Conservation (phyloP, 1,140 invertebrate genomes). For the Trichonephila inaurata region DNA sequence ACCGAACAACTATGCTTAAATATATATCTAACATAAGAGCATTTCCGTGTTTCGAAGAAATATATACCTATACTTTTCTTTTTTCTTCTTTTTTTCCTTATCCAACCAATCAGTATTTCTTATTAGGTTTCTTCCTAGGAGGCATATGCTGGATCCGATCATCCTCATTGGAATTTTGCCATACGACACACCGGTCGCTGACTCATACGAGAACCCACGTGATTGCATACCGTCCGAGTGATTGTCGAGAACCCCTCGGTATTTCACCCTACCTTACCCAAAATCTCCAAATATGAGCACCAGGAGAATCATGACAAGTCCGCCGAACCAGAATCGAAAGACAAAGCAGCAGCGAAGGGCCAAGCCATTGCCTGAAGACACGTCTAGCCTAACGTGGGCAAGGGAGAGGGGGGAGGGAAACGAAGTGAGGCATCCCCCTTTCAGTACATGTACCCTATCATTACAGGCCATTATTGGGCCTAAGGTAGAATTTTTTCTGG, state of each 20-base stretch:
- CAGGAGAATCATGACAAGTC: neutral
- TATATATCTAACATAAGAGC: neutral
- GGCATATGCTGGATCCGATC: neutral
- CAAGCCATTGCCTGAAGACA: slow-evolving; percentile 16
- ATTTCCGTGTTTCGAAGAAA: neutral
- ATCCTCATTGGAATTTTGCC: neutral
- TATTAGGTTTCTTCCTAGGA: neutral
- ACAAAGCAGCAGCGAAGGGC: neutral
- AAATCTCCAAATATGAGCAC: neutral
- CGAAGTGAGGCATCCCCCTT: neutral
- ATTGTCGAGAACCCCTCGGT: neutral
- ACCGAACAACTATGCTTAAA: too few relatives aligned
- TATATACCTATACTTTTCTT: too few relatives aligned
- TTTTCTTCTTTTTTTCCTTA: neutral
- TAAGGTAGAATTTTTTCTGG: slow-evolving; percentile 52
- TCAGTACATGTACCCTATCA: slow-evolving; percentile 32
- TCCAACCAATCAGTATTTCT: neutral
- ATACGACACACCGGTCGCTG: neutral
- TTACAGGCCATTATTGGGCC: slow-evolving; percentile 33
- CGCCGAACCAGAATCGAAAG: neutral
- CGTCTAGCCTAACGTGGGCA: slow-evolving; percentile 34
- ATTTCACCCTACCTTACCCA: slow-evolving; percentile 11
- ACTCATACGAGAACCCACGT: neutral
- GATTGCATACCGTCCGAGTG: neutral
- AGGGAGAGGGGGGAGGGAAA: neutral